A percentile compares a stretch with the other conserved stretches of the same genome.
Evolutionary conservation across 2,888 invertebrate species (phyloP).

Genomic region (Chrysomela aeneicollis): DNA sequence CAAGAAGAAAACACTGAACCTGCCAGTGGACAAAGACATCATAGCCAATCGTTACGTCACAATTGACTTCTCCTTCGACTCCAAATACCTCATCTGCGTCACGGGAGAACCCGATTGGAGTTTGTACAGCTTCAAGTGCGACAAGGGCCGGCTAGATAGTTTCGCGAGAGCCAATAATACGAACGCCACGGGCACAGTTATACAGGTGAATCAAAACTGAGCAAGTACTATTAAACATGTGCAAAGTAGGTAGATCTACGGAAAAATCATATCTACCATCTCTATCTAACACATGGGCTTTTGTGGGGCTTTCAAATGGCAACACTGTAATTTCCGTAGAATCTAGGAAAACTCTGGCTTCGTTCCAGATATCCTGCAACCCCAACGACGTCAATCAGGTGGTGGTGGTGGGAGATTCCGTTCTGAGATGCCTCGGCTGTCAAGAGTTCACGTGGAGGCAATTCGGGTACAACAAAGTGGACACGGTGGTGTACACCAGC

Average conservation of each 20-base stretch:
- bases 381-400: conserved; percentile 79
- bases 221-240: neutral
- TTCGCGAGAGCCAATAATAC: conserved; percentile 76
- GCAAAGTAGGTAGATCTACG: no score
- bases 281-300: no score
- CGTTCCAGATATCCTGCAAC: conserved; percentile 74
- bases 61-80: conserved; percentile 82
- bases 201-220: conserved; percentile 59
- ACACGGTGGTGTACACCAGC: conserved; percentile 75
- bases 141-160: conserved; percentile 81
- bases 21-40: conserved; percentile 56
- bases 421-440: conserved; percentile 79
- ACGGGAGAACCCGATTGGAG: conserved; percentile 86
- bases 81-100: conserved; percentile 79
- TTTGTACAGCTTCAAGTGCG: conserved; percentile 82
- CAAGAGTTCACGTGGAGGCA: conserved; percentile 82
- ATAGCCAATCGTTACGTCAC: conserved; percentile 71
- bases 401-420: conserved; percentile 70
- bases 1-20: conserved; percentile 71
- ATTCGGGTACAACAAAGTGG: conserved; percentile 85
- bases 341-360: neutral
- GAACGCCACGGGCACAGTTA: conserved; percentile 72
- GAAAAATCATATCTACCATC: no score
- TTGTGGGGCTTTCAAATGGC: no score
- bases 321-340: no score